A percentile compares a stretch with the other conserved stretches of the same genome.
These are phyloP conservation scores for Plemyria rubiginata DNA, from an alignment of 2,888 invertebrate species.

Conservation along the genomic window DNA sequence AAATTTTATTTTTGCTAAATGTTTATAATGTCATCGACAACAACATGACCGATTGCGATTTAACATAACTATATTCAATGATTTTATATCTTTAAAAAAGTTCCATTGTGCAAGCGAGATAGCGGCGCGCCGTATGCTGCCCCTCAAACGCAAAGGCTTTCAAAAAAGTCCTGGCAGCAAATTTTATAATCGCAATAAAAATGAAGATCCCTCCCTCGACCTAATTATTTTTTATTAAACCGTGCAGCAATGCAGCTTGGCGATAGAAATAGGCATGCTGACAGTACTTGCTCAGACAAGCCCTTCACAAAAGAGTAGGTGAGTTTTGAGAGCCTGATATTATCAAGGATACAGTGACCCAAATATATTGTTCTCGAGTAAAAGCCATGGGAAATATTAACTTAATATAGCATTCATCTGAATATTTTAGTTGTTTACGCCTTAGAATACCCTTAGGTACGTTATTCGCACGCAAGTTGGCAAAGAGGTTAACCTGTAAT, in stretches of 20 bases:
- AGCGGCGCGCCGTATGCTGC: too few species aligned
- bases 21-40: too few species aligned
- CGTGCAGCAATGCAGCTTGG: slow-evolving; percentile 15
- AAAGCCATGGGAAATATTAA: not conserved
- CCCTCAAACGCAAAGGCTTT: slow-evolving; percentile 3
- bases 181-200: slow-evolving; percentile 21
- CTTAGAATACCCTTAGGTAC: slow-evolving; percentile 18
- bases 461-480: slow-evolving; percentile 21
- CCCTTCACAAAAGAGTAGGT: too few species aligned
- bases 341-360: too few species aligned
- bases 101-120: too few species aligned
- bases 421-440: slow-evolving; percentile 17
- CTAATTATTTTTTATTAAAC: slow-evolving; percentile 36
- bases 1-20: too few species aligned
- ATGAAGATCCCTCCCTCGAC: slow-evolving; percentile 27
- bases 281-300: too few species aligned
- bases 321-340: too few species aligned
- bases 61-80: too few species aligned
- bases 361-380: not conserved
- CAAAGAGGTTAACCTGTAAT: slow-evolving; percentile 23
- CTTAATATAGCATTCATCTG: not conserved
- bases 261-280: too few species aligned
- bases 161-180: slow-evolving; percentile 7
- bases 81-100: too few species aligned
- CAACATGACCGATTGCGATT: too few species aligned